Base-by-base conservation (phyloP, 2,888 invertebrate species). In the Papilio protenor region DNA sequence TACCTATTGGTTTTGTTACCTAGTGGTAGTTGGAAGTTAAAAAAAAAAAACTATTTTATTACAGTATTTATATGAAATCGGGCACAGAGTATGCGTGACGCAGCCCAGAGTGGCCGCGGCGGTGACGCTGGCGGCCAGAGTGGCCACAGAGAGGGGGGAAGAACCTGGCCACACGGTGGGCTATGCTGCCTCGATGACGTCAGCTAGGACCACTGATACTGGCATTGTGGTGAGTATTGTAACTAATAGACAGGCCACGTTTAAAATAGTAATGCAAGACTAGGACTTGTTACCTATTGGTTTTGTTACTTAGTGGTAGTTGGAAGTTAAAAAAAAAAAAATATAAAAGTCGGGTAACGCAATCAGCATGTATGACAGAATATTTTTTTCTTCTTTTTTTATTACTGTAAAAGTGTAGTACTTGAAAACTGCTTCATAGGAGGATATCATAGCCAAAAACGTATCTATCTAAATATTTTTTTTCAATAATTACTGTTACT, bases 61-160 rank as follows among this genome's bases (percentile, higher is more conserved):
- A 21, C 95, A 99, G 97, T 99, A 99, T 87, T 94, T 99, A 40
- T 92, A 96, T 83, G 99, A 99, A 71, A 90, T 95, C 16, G 96
- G 97, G 76, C 97, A 97, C 74, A 95, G 96, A 79, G 97, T 99
- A 74, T 98, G 97, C 70, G 96, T 99, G 80, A 98, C 99, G 2
- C 98, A 99, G 89, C 99, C 99, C 0, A 95, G 99, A 14, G 95
- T 99, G 77, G 97, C 99, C 0, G 98, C 99, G 0, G 98, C 98
- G 0, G 96, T 98, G 72, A 96, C 98, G 45, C 95, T 99, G 23
- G 99, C 99, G 0, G 95, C 96, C 80, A 95, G 99, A 75, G 98
- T 99, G 2, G 97, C 99, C 0, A 97, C 98, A 82, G 99, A 99
- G 93, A 96, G 96, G 69, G 98, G 97, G 0, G 96, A 96, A 57